A percentile compares a stretch with the other conserved stretches of the same genome.
Conservation (phyloP, 2,113 vertebrate species). For the Pedetes capensis region DNA sequence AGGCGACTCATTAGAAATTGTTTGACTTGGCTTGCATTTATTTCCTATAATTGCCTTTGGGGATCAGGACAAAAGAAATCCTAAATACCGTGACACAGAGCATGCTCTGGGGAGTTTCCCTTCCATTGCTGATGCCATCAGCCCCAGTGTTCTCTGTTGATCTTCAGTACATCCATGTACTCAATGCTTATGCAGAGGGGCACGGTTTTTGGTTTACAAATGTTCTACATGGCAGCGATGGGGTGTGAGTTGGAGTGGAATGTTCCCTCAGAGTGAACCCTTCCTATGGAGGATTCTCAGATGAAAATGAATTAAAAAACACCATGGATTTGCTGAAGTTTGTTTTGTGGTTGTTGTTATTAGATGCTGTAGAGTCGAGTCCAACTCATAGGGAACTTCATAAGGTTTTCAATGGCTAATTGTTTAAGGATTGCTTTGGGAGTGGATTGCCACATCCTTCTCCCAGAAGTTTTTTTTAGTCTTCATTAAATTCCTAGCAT, state of each 20-base stretch:
- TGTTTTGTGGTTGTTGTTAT: too few relatives aligned
- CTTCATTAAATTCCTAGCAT: conserved; percentile 52
- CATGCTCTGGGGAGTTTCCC: conserved; percentile 29
- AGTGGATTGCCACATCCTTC: too few relatives aligned
- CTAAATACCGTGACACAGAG: conserved; percentile 5
- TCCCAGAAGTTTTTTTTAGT: conserved; percentile 24
- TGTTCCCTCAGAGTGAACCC: not conserved
- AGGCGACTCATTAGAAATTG: conserved; percentile 25
- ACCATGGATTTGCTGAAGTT: too few relatives aligned
- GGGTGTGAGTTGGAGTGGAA: not conserved
- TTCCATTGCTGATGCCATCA: not conserved
- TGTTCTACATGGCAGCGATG: not conserved
- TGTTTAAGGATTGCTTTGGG: too few relatives aligned
- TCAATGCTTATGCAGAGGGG: not conserved
- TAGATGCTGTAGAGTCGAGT: too few relatives aligned
- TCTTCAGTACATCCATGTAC: not conserved
- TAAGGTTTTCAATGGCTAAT: too few relatives aligned
- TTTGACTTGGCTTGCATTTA: conserved; percentile 53
- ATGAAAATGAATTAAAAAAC: conserved; percentile 50
- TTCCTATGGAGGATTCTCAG: conserved; percentile 40
- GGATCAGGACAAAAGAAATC: conserved; percentile 48
- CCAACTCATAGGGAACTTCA: too few relatives aligned
- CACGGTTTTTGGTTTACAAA: not conserved
- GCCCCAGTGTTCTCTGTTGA: not conserved
- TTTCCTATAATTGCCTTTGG: conserved; percentile 60